A percentile compares a stretch with the other conserved stretches of the same genome.
phyloP scores from a whole-genome alignment of 1,140 invertebrate species.

The Megalonaias nervosa region DNA sequence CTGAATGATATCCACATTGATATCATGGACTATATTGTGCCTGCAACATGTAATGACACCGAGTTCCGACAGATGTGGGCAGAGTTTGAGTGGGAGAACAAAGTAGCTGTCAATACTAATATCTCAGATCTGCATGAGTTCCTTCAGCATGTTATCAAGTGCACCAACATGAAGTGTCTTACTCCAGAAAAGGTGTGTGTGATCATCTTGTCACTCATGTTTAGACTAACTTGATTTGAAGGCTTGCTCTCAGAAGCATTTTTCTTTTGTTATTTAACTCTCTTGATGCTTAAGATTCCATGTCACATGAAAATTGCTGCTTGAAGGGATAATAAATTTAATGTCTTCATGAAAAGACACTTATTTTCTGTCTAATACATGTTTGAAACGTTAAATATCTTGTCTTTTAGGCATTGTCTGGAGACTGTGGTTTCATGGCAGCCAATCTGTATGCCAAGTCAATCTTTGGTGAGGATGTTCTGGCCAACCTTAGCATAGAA shows the following conservation, averaged over 20 bases:
- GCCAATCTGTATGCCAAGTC: slow-evolving; percentile 99
- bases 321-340: not conserved
- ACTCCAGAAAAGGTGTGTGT: slow-evolving; percentile 83
- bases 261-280: not conserved
- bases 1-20: slow-evolving; percentile 99
- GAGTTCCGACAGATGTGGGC: slow-evolving; percentile 99
- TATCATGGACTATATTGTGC: slow-evolving; percentile 99
- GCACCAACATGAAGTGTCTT: slow-evolving; percentile 99
- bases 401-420: slow-evolving; percentile 83
- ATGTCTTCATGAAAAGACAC: not conserved
- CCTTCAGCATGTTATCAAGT: slow-evolving; percentile 91
- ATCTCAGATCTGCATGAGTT: slow-evolving; percentile 95
- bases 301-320: not conserved
- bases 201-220: not conserved
- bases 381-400: not conserved
- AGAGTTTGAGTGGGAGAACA: slow-evolving; percentile 99
- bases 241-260: not conserved
- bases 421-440: slow-evolving; percentile 99
- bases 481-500: slow-evolving; percentile 99
- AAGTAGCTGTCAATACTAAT: slow-evolving; percentile 96
- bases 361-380: too few relatives aligned
- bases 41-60: slow-evolving; percentile 93
- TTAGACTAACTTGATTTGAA: not conserved
- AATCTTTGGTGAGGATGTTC: slow-evolving; percentile 99
- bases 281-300: not conserved